Percentiles rank a stretch among this genome's conserved stretches.
Evolutionary conservation across 2,113 vertebrate species (phyloP).

Genomic region (Dicaeum eximium): DNA sequence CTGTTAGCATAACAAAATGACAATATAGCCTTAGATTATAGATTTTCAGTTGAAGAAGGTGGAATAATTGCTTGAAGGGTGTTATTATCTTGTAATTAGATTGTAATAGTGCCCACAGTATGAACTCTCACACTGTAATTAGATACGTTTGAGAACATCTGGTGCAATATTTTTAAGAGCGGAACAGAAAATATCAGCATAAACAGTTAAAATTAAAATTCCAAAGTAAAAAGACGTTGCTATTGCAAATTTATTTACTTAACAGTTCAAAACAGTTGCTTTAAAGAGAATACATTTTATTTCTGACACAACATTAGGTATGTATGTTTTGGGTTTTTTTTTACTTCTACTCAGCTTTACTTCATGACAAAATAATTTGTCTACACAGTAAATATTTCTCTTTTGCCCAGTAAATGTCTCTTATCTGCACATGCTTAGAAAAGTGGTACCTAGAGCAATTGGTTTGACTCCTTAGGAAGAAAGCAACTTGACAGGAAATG

Average conservation of each 20-base stretch:
- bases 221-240: background rate
- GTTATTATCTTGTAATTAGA: conserved; percentile 23
- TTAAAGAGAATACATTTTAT: background rate
- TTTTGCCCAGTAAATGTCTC: background rate
- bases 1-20: background rate
- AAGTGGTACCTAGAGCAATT: background rate
- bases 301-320: background rate
- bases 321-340: background rate
- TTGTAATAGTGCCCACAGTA: background rate
- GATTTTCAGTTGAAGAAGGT: background rate
- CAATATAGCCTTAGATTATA: background rate
- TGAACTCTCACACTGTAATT: background rate
- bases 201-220: background rate
- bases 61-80: background rate
- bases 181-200: background rate
- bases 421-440: background rate
- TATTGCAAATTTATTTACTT: background rate
- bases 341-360: background rate
- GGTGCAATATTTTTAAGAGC: background rate
- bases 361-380: background rate
- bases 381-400: background rate
- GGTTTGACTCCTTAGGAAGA: background rate
- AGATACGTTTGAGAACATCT: background rate
- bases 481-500: background rate
- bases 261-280: background rate